phyloP scores from a whole-genome alignment of 2,113 vertebrate genomes.

The Agapornis roseicollis region DNA sequence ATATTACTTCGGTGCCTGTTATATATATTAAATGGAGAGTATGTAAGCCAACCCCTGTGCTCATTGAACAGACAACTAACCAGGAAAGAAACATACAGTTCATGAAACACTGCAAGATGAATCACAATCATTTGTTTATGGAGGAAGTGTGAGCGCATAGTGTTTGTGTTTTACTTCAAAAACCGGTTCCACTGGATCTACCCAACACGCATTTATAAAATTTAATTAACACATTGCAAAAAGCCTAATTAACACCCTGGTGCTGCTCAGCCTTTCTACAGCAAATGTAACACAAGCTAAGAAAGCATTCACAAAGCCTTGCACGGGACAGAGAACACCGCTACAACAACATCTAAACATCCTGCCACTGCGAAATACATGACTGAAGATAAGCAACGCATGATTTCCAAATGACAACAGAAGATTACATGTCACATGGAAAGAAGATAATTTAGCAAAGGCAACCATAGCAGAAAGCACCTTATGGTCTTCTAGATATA shows the following conservation, averaged over 20 bases:
- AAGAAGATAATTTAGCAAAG: not conserved
- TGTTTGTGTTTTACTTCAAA: conserved; percentile 55
- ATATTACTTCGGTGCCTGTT: not conserved
- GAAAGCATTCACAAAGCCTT: conserved; percentile 30
- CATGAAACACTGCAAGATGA: conserved; percentile 30
- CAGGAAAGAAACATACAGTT: not conserved
- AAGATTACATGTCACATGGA: not conserved
- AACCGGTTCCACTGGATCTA: conserved; percentile 47
- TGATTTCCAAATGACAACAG: not conserved
- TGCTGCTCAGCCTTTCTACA: conserved; percentile 1
- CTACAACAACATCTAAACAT: not conserved
- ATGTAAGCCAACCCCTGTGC: not conserved
- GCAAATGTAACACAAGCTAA: not conserved
- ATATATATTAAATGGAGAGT: not conserved
- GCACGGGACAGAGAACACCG: not conserved
- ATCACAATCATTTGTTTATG: conserved; percentile 54
- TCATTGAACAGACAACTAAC: not conserved
- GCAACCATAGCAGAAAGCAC: not conserved
- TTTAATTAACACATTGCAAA: conserved; percentile 59
- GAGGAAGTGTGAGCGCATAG: conserved; percentile 7
- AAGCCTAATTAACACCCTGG: conserved; percentile 55
- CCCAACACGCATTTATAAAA: conserved; percentile 34
- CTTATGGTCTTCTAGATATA: not conserved
- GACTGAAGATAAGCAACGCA: not conserved
- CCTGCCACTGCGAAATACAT: not conserved